These are phyloP conservation scores for Dicerorhinus sumatrensis DNA, from an alignment of 2,113 vertebrate species.

Conservation along the genomic window DNA sequence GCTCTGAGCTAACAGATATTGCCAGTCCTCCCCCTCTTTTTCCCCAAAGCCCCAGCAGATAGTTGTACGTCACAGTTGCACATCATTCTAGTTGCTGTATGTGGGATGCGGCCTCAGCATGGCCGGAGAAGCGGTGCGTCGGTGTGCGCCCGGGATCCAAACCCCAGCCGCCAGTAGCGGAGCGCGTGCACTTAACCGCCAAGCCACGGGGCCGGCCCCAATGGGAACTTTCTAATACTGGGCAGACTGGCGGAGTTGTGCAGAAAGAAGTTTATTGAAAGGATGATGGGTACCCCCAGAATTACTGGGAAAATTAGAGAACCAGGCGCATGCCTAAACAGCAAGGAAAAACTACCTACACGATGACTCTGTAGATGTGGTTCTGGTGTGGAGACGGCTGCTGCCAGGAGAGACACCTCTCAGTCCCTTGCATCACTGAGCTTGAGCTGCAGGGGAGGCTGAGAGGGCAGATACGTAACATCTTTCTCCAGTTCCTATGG, in stretches of 20 bases:
- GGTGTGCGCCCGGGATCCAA: too few relatives aligned
- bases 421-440: not conserved
- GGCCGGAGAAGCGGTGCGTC: too few relatives aligned
- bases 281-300: not conserved
- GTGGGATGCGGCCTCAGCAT: too few relatives aligned
- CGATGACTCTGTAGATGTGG: not conserved
- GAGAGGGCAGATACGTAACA: not conserved
- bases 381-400: too few relatives aligned
- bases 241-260: not conserved
- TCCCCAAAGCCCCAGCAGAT: too few relatives aligned
- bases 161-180: too few relatives aligned
- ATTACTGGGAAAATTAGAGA: not conserved
- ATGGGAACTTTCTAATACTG: not conserved
- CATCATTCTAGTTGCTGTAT: too few relatives aligned
- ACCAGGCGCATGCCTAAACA: fast-evolving
- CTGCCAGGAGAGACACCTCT: not conserved
- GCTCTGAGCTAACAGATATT: too few relatives aligned
- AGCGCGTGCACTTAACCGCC: too few relatives aligned
- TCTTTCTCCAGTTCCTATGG: not conserved
- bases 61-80: too few relatives aligned
- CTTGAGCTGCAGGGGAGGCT: not conserved
- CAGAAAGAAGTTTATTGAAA: not conserved
- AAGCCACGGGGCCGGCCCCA: not conserved
- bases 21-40: too few relatives aligned
- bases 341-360: too few relatives aligned